phyloP scores from a whole-genome alignment of 2,113 vertebrate genomes.

The Epinephelus lanceolatus region DNA sequence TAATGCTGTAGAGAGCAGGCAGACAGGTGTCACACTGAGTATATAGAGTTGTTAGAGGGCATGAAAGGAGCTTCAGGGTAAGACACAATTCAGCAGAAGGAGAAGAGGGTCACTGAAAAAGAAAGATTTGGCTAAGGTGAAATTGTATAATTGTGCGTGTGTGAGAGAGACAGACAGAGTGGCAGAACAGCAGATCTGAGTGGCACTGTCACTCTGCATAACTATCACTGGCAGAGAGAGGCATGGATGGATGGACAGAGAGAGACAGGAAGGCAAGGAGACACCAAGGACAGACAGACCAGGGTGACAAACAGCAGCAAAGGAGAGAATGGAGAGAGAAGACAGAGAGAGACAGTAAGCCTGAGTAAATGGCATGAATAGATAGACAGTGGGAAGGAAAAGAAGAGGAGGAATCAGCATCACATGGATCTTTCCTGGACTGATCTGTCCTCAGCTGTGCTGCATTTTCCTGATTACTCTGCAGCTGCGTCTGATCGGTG shows the following conservation, averaged over 20 bases:
- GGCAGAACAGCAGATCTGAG: conserved; percentile 21
- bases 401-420: neutral
- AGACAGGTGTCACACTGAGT: conserved; percentile 44
- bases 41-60: conserved; percentile 24
- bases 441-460: conserved; percentile 17
- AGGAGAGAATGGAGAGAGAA: neutral
- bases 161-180: neutral
- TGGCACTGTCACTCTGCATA: conserved; percentile 37
- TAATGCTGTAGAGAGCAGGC: neutral
- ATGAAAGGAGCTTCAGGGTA: neutral
- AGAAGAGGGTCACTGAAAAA: conserved; percentile 1
- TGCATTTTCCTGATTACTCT: conserved; percentile 8
- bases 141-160: neutral
- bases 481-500: conserved; percentile 1
- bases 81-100: neutral
- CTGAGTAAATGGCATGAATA: conserved; percentile 1
- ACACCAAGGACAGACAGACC: conserved; percentile 6
- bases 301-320: conserved; percentile 2
- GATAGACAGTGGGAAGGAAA: neutral
- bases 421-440: neutral
- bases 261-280: conserved; percentile 3
- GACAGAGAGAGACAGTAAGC: neutral
- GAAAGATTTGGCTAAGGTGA: neutral
- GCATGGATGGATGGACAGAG: neutral
- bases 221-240: conserved; percentile 28